phyloP scores from a whole-genome alignment of 2,113 vertebrate genomes.

The Sminthopsis crassicaudata region DNA sequence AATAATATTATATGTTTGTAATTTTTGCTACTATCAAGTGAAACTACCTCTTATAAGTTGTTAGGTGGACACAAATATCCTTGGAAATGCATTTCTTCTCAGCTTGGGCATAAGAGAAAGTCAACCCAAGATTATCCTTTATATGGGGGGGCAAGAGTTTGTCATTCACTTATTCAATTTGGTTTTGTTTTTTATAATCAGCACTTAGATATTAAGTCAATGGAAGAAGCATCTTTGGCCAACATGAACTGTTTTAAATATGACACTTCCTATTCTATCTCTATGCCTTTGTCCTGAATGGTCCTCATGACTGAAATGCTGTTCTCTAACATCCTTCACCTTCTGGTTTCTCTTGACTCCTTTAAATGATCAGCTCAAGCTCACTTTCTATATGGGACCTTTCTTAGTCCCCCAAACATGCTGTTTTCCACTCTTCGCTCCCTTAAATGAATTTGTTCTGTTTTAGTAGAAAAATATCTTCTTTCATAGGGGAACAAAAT shows the following conservation, averaged over 20 bases:
- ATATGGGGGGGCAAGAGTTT: background rate
- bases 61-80: background rate
- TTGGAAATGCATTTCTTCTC: background rate
- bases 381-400: background rate
- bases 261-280: background rate
- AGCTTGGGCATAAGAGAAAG: background rate
- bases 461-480: too few species aligned
- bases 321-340: background rate
- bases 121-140: background rate
- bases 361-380: background rate
- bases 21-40: too few species aligned
- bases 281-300: background rate
- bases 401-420: background rate
- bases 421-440: too few species aligned
- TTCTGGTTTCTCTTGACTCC: background rate
- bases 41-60: too few species aligned
- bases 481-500: too few species aligned
- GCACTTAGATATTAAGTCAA: background rate
- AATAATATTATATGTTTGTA: too few species aligned
- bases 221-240: background rate
- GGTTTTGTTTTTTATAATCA: background rate
- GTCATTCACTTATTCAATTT: background rate
- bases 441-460: too few species aligned
- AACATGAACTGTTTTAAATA: background rate
- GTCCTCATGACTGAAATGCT: background rate